phyloP scores from a whole-genome alignment of 2,797 vertebrate species.

The Eptatretus atami region DNA sequence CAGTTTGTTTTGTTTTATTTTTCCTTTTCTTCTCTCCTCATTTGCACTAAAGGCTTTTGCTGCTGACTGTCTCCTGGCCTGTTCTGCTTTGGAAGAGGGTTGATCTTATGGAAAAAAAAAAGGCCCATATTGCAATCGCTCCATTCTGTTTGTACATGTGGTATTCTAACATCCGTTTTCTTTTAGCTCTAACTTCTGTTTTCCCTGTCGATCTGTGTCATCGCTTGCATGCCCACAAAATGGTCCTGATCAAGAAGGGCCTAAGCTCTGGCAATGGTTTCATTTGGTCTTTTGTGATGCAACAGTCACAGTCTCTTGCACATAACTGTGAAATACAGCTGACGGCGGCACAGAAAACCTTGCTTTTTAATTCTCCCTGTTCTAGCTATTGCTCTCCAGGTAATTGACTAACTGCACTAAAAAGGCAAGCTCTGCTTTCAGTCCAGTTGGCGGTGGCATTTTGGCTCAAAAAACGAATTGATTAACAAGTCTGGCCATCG shows the following conservation, averaged over 20 bases:
- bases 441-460: too few species aligned
- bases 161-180: conserved; percentile 3
- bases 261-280: conserved; percentile 1
- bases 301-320: neutral
- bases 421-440: too few species aligned
- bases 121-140: neutral
- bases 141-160: conserved; percentile 1
- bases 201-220: conserved; percentile 1
- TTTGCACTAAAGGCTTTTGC: conserved; percentile 1
- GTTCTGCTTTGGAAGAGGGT: conserved; percentile 4
- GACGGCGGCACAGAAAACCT: too few species aligned
- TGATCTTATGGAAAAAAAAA: neutral
- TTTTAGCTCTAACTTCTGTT: neutral
- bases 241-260: conserved; percentile 2
- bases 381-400: too few species aligned
- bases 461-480: too few species aligned
- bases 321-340: too few species aligned
- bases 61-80: conserved; percentile 4
- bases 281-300: conserved; percentile 4
- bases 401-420: too few species aligned
- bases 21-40: conserved; percentile 1
- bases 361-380: too few species aligned
- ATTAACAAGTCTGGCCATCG: too few species aligned
- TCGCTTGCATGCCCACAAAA: conserved; percentile 1
- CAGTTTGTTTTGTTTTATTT: neutral